Evolutionary conservation across 2,888 invertebrate genomes (phyloP).

Genomic region (Melipona beecheii): DNA sequence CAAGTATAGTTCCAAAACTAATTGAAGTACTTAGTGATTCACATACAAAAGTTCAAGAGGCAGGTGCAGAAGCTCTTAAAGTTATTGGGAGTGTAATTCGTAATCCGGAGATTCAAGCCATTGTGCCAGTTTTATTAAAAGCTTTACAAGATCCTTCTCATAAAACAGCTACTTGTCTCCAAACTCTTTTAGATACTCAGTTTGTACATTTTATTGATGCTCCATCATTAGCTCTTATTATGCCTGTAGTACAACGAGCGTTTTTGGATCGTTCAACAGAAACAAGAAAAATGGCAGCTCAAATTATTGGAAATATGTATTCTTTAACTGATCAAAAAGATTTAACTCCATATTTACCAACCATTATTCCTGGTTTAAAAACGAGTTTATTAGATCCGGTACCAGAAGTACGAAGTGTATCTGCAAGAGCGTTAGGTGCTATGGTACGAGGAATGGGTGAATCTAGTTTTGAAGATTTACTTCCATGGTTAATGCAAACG

Average conservation of each 20-base stretch:
- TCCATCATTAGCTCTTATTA: slow-evolving; percentile 98
- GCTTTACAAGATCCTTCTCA: slow-evolving; percentile 98
- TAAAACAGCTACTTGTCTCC: slow-evolving; percentile 96
- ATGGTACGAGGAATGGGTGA: slow-evolving; percentile 99
- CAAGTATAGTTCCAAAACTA: slow-evolving; percentile 98
- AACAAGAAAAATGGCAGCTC: slow-evolving; percentile 99
- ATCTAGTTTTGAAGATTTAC: slow-evolving; percentile 96
- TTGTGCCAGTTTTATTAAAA: slow-evolving; percentile 93
- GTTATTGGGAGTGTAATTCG: slow-evolving; percentile 99
- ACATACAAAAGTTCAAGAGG: slow-evolving; percentile 97
- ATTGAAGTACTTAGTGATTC: slow-evolving; percentile 99
- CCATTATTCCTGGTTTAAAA: slow-evolving; percentile 98
- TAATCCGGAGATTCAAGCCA: slow-evolving; percentile 99
- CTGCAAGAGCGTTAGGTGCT: slow-evolving; percentile 97
- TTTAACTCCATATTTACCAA: slow-evolving; percentile 96
- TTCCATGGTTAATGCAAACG: slow-evolving; percentile 99
- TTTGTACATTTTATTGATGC: slow-evolving; percentile 99
- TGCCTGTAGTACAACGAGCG: slow-evolving; percentile 99
- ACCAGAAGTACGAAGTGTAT: slow-evolving; percentile 97
- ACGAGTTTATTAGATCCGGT: slow-evolving; percentile 98
- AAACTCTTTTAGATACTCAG: slow-evolving; percentile 96
- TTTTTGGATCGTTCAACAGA: slow-evolving; percentile 99
- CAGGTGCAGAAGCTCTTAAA: slow-evolving; percentile 97
- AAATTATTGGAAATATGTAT: slow-evolving; percentile 99
- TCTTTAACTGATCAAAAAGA: slow-evolving; percentile 99